A percentile compares a stretch with the other conserved stretches of the same genome.
Evolutionary conservation across 2,888 invertebrate species (phyloP).

Genomic region (Acrobasis repandana): DNA sequence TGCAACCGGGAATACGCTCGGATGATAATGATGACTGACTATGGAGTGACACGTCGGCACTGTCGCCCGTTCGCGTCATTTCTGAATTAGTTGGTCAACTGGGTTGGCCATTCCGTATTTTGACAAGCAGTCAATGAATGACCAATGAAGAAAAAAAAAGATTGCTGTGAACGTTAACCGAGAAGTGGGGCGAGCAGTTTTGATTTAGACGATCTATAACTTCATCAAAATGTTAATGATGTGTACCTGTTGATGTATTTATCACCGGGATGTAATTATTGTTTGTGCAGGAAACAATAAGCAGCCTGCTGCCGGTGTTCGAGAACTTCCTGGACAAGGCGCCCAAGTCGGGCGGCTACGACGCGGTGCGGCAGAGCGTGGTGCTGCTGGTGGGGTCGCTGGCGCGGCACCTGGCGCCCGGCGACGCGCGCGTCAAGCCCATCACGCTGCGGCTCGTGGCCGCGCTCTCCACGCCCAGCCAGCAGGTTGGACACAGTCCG

Average conservation of each 20-base stretch:
- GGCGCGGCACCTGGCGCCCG: conserved; percentile 96
- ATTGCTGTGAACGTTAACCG: too few species aligned
- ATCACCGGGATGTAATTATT: not conserved
- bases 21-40: too few species aligned
- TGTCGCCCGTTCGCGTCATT: too few species aligned
- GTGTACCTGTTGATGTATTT: not conserved
- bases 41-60: too few species aligned
- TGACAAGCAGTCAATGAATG: too few species aligned
- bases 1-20: too few species aligned
- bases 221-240: too few species aligned
- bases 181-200: too few species aligned
- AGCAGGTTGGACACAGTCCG: conserved; percentile 84
- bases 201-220: too few species aligned
- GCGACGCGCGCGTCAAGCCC: conserved; percentile 95
- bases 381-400: conserved; percentile 98
- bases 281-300: conserved; percentile 82
- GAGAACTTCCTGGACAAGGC: conserved; percentile 96
- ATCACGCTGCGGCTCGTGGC: conserved; percentile 95
- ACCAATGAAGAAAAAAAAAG: too few species aligned
- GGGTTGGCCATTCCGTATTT: too few species aligned
- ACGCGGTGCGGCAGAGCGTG: conserved; percentile 97
- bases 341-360: conserved; percentile 94
- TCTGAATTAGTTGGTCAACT: too few species aligned
- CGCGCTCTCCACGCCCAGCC: conserved; percentile 97
- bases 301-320: conserved; percentile 93